These are phyloP conservation scores for Bergia puertoricense DNA, from an alignment of 92 coral and sea anemone species.

Conservation along the genomic window DNA sequence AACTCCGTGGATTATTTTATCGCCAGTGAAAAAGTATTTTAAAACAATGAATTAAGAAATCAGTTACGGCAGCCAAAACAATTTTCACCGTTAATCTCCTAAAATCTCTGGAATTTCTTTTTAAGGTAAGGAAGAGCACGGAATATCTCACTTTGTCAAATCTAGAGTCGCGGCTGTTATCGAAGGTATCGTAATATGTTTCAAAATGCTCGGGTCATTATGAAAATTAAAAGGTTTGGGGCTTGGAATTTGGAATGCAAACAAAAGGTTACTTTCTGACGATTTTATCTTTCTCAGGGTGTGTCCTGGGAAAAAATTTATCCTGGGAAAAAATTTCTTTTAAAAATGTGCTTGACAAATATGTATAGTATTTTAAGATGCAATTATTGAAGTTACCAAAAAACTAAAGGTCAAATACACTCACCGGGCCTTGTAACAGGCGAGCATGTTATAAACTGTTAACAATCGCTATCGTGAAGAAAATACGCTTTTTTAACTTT, in stretches of 20 bases:
- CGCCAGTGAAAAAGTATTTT: too few species aligned
- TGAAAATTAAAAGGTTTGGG: neutral
- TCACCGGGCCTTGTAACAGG: neutral
- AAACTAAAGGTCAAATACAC: neutral
- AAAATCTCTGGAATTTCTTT: neutral
- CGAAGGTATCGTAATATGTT: neutral
- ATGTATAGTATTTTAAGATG: neutral
- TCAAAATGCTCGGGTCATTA: neutral
- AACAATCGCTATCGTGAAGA: neutral
- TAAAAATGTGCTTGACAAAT: neutral
- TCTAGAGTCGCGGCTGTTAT: neutral
- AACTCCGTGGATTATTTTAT: neutral
- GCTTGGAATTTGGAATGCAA: slow-evolving; percentile 28
- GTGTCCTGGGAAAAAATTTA: slow-evolving; percentile 29
- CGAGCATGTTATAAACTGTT: neutral
- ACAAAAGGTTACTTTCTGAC: slow-evolving; percentile 9
- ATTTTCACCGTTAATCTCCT: neutral
- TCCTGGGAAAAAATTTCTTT: neutral
- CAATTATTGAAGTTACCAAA: neutral
- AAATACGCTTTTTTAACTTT: neutral
- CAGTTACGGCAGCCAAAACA: neutral
- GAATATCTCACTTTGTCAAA: neutral
- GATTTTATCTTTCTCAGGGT: slow-evolving; percentile 29
- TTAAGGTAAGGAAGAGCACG: neutral
- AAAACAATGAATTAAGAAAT: neutral